Base-by-base conservation (phyloP, 2,113 vertebrate genomes). In the Ictalurus furcatus region DNA sequence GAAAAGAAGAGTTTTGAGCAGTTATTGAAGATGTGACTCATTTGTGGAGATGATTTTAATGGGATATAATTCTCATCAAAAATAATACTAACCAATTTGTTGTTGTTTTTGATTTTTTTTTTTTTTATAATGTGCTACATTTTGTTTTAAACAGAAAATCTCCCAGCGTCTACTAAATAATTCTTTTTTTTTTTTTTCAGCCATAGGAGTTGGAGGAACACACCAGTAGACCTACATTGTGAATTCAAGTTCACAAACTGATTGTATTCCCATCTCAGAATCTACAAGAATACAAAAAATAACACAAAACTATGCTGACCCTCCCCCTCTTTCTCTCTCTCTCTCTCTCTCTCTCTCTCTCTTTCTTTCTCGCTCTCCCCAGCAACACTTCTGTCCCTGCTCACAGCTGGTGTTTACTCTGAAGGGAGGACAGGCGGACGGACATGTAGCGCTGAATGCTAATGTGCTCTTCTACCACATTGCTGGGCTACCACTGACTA, bases 371-470 rank as follows among this genome's bases (percentile, higher is more conserved):
- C 37, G 73, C 84, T 86, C 30, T 78, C 61, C 30, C 67, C 23
- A 86, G 69, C 69, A 86, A 54, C 67, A 25, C 52, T 83, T 82
- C 74, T 78, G 16, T 88, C 78, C 56, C 40, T 78, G 21, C 83
- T 86, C 88, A 86, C 91, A 88, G 90, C 88, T 91, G 25, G 54
- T 87, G 87, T 90, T 92, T 90, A 89, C 84, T 87, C 85, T 76
- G 74, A 86, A 79, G 85, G 58, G 56, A 89, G 76, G 44, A 91
- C 56, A 85, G 83, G 86, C 89, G 78, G 87, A 74, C n/a, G 52
- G 86, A 84, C 83, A 88, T 84, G 87, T 87, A 86, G 85, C 17
- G 19, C 89, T 92, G 91, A 92, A 92, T 90, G 81, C 86, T 91
- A 91, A 91, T 91, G 78, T 65, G 86, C 16, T 76, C 4, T 56